Evolutionary conservation across 2,888 invertebrate genomes (phyloP), one percentile per base, ranked within the genome.

Genomic region (Heliconius cydno): DNA sequence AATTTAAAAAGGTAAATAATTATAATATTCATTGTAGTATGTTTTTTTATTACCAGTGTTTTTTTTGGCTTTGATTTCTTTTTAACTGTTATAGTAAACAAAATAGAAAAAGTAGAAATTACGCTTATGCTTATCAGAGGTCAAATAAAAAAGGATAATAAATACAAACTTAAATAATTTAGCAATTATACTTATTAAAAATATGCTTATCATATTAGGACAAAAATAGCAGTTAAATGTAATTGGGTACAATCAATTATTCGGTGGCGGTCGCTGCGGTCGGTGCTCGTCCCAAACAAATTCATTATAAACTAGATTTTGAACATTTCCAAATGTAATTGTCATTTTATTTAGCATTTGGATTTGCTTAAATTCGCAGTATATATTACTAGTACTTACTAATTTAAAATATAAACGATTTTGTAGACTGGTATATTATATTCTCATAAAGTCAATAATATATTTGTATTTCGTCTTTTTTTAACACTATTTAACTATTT

Each of bases 1-100:
- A 97, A 97, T 91, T 95, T 97, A 81, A 97, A 97, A 88, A 96
- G 96, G 96, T 96, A 90, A 86, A 76, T 67, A 0, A 57, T n/a
- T 22, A 77, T 63, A 41, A 22, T 57, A 28, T 28, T 0, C 0
- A 15, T 13, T 28, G 25, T 13, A 13, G 13, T 13, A n/a, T 0
- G 7, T 60, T 10, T 10, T n/a, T n/a, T n/a, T 60, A 60, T 60
- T 60, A 60, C 19, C 46, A 2, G 9, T 22, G 1, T 22, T 57
- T 19, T 57, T 52, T 38, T 28, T 28, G 28, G 28, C 28, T 2
- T 28, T 28, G 28, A 28, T 28, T 28, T 28, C 28, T 28, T 28
- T 28, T 28, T 28, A 28, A 28, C 28, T 28, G 28, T 28, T 28
- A 28, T 28, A 28, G 28, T 28, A 28, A 28, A 28, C 1, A 28